These are phyloP conservation scores for Lutjanus campechanus DNA, from an alignment of 2,797 vertebrate species.

Conservation along the genomic window DNA sequence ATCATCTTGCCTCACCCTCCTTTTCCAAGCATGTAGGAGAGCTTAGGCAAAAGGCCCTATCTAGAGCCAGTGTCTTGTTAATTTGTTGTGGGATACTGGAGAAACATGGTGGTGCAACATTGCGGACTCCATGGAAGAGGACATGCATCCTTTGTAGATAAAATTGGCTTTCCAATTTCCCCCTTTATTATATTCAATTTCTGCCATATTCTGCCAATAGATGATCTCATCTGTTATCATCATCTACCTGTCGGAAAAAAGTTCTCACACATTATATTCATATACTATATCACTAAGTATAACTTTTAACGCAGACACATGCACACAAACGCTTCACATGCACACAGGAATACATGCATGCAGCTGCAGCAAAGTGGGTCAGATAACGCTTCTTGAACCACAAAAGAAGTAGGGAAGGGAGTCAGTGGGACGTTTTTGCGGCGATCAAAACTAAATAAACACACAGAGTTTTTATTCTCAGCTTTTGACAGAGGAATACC, in stretches of 20 bases:
- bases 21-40: too few species aligned
- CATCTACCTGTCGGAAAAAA: background rate
- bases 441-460: constrained; percentile 53
- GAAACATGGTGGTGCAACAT: too few species aligned
- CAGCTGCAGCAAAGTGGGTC: constrained; percentile 49
- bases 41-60: too few species aligned
- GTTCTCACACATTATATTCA: background rate
- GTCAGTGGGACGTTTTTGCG: constrained; percentile 44
- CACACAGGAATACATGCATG: constrained; percentile 24
- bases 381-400: constrained; percentile 30
- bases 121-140: too few species aligned
- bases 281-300: background rate
- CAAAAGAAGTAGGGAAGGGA: constrained; percentile 23
- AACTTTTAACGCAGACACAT: background rate
- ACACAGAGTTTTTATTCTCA: constrained; percentile 13
- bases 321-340: constrained; percentile 15
- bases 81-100: too few species aligned
- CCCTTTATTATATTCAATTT: too few species aligned
- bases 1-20: too few species aligned
- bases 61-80: too few species aligned
- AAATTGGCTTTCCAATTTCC: too few species aligned
- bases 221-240: constrained; percentile 3
- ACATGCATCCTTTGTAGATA: too few species aligned
- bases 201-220: too few species aligned
- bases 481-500: constrained; percentile 35